phyloP scores from a whole-genome alignment of 2,113 vertebrate genomes.

The Fregetta grallaria region DNA sequence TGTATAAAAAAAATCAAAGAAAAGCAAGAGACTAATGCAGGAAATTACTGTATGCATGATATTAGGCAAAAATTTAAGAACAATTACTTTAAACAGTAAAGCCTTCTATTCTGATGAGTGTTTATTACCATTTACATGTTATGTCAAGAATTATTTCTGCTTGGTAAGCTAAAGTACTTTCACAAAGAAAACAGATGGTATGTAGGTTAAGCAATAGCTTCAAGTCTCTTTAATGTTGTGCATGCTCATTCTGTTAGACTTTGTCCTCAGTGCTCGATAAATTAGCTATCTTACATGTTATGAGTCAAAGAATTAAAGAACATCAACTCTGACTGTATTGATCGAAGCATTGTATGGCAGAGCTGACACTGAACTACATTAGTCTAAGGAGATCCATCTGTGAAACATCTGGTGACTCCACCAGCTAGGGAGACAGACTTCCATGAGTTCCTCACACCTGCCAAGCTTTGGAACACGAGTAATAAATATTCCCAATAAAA shows the following conservation, averaged over 20 bases:
- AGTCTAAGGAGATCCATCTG: neutral
- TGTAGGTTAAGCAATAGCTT: neutral
- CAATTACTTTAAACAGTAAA: neutral
- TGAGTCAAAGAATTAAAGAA: neutral
- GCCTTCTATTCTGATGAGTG: neutral
- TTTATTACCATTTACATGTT: neutral
- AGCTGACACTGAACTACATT: neutral
- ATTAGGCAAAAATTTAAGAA: neutral
- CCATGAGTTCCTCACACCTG: neutral
- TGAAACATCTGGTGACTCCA: conserved; percentile 5
- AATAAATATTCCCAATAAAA: neutral
- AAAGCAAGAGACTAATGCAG: neutral
- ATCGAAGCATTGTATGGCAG: neutral
- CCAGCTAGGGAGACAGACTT: neutral
- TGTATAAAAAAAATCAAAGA: neutral
- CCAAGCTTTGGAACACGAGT: neutral
- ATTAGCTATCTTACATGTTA: neutral
- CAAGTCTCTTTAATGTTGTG: neutral
- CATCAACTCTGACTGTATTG: neutral
- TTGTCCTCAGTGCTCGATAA: neutral
- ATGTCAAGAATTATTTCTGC: neutral
- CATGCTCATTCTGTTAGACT: neutral
- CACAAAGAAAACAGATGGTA: neutral
- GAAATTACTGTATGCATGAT: neutral
- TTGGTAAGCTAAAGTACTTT: neutral